Conservation (phyloP, 2,797 vertebrate species). For the Tenualosa ilisha region DNA sequence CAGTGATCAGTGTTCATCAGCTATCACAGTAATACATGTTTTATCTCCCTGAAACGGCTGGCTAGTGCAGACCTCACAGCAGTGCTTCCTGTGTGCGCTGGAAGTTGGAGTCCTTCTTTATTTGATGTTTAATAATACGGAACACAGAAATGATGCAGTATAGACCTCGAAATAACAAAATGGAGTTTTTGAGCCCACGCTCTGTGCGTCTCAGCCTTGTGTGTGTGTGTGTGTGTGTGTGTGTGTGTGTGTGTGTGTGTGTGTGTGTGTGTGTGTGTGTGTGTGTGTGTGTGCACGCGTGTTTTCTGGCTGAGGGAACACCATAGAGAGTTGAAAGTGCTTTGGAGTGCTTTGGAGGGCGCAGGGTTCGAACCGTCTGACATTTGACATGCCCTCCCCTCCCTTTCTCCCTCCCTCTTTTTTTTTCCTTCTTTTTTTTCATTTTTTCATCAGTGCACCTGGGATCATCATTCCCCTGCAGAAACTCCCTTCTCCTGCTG, state of each 20-base stretch:
- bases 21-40: neutral
- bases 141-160: neutral
- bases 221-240: slow-evolving; percentile 8
- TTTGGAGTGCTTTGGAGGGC: slow-evolving; percentile 37
- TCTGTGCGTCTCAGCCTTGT: neutral
- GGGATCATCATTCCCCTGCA: slow-evolving; percentile 71
- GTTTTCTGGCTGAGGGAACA: slow-evolving; percentile 28
- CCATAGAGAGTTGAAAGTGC: slow-evolving; percentile 48
- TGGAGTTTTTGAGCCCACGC: neutral
- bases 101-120: neutral
- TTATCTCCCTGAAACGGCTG: neutral
- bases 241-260: neutral
- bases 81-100: neutral
- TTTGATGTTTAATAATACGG: slow-evolving; percentile 9
- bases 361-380: slow-evolving; percentile 14
- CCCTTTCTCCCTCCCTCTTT: neutral
- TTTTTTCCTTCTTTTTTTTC: slow-evolving; percentile 56
- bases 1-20: too few relatives aligned
- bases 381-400: slow-evolving; percentile 11
- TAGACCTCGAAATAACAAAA: neutral
- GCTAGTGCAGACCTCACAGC: neutral
- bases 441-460: slow-evolving; percentile 75
- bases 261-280: too few relatives aligned
- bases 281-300: neutral
- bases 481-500: slow-evolving; percentile 31